Percentiles rank a stretch among this genome's conserved stretches.
phyloP scores from a whole-genome alignment of 1,140 invertebrate genomes.

The Anastrepha obliqua region DNA sequence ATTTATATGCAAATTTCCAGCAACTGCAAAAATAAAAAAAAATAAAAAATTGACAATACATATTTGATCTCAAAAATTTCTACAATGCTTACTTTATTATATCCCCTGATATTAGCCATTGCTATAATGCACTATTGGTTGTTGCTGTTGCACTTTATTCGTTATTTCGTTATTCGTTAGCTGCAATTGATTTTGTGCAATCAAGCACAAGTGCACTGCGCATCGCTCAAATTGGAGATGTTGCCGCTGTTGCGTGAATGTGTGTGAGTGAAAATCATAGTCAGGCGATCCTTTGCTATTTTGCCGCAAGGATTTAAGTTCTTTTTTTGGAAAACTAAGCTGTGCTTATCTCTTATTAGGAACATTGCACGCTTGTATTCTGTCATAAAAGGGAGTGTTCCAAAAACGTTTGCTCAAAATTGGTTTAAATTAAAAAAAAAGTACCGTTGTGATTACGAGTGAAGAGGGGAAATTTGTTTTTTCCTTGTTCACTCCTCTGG shows the following conservation, averaged over 20 bases:
- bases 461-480: no score
- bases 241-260: not conserved
- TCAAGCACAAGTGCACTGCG: not conserved
- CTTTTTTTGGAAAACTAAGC: not conserved
- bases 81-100: not conserved
- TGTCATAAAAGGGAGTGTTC: no score
- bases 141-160: not conserved
- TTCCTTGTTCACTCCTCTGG: no score
- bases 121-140: not conserved
- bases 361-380: not conserved
- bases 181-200: constrained; percentile 32
- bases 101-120: not conserved
- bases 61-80: not conserved
- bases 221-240: not conserved
- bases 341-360: not conserved
- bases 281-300: not conserved
- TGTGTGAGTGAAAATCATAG: no score
- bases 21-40: not conserved
- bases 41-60: not conserved
- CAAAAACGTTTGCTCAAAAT: no score
- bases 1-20: not conserved
- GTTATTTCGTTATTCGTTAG: not conserved
- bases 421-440: no score
- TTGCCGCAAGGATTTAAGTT: not conserved
- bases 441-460: no score